Evolutionary conservation across 2,113 vertebrate species (phyloP).

Genomic region (Psettodes erumei): DNA sequence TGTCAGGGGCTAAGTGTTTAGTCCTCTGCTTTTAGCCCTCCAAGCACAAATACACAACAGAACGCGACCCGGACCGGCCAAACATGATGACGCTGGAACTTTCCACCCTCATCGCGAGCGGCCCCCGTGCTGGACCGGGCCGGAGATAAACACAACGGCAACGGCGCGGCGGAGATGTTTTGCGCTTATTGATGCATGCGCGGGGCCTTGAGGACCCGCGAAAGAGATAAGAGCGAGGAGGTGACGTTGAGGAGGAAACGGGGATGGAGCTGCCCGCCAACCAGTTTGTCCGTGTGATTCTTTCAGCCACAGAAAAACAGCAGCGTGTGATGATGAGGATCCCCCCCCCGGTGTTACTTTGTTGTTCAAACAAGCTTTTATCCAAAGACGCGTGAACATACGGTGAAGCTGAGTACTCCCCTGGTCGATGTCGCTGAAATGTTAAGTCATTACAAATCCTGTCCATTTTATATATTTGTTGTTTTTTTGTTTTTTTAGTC

Average conservation of each 20-base stretch:
- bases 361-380: background rate
- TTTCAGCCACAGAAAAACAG: background rate
- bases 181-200: conserved; percentile 73
- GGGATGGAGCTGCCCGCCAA: conserved; percentile 23
- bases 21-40: conserved; percentile 62
- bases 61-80: conserved; percentile 48
- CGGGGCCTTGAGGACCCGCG: conserved; percentile 64
- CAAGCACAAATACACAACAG: conserved; percentile 47
- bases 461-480: background rate
- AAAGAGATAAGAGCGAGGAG: conserved; percentile 62
- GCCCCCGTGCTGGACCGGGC: conserved; percentile 63
- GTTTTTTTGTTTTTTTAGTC: background rate
- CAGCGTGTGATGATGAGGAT: conserved; percentile 19
- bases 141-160: conserved; percentile 73
- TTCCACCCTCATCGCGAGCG: conserved; percentile 70
- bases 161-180: conserved; percentile 61
- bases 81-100: conserved; percentile 71
- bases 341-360: background rate
- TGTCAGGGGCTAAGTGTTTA: conserved; percentile 74
- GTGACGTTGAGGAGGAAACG: conserved; percentile 37
- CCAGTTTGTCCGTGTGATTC: conserved; percentile 1
- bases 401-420: background rate
- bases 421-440: background rate
- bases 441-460: background rate
- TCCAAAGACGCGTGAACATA: background rate